Percentiles rank a stretch among this genome's conserved stretches.
phyloP scores from a whole-genome alignment of 2,797 vertebrate genomes.

The Florisuga fusca region DNA sequence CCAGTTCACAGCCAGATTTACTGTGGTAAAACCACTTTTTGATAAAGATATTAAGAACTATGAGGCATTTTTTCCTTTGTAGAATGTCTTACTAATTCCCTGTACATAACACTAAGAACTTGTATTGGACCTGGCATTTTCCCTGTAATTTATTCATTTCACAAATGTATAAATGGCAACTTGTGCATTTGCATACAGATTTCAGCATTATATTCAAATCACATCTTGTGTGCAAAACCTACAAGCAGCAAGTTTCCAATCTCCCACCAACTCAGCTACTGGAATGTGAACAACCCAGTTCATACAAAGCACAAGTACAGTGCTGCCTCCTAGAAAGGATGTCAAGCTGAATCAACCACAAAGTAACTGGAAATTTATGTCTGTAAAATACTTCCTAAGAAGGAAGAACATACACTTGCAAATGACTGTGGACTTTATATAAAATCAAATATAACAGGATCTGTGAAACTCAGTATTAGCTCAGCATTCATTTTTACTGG shows the following conservation, averaged over 20 bases:
- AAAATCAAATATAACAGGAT: neutral
- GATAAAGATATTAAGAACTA: neutral
- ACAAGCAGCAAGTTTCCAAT: conserved; percentile 19
- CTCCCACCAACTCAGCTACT: neutral
- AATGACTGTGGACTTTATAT: neutral
- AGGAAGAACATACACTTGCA: neutral
- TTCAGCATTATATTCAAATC: conserved; percentile 31
- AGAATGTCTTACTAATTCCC: neutral
- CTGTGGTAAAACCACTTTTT: neutral
- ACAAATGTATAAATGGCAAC: conserved; percentile 52
- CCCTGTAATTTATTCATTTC: conserved; percentile 51
- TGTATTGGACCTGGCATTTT: conserved; percentile 27
- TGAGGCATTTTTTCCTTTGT: neutral
- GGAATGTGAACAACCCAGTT: neutral
- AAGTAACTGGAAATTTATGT: neutral
- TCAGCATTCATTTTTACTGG: accelerated
- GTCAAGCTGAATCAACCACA: neutral
- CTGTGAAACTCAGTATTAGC: neutral
- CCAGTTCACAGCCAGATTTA: neutral
- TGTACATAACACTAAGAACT: conserved; percentile 41
- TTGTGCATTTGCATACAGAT: conserved; percentile 59
- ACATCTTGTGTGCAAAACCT: conserved; percentile 8
- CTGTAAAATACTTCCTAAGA: neutral
- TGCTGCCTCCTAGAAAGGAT: neutral
- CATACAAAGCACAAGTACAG: neutral